Evolutionary conservation across 2,113 vertebrate genomes (phyloP), one percentile per base, ranked within the genome.

Genomic region (Saccopteryx bilineata): DNA sequence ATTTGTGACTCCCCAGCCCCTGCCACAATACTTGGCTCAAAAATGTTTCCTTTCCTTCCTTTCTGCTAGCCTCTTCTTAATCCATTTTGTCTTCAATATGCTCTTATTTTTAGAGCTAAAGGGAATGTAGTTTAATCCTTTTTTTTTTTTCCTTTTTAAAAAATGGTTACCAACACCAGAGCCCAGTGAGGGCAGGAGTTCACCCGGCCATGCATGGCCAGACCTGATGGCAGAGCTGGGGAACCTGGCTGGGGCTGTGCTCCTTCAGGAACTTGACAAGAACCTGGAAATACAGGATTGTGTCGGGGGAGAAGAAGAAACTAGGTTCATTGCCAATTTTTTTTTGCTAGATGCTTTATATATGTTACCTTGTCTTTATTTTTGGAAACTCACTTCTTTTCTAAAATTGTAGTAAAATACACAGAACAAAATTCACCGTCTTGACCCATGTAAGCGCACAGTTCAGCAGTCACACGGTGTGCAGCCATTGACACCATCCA

Each of bases 61-160:
- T 85, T 84, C 68, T 92, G 5, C 66, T 86, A 60, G 79, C 39
- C 14, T 85, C 6, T 63, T 94, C 66, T 56, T 91, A 83, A 71
- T 69, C 11, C 78, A 56, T 88, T 58, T 76, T 86, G 58, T 11
- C 28, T 58, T 82, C 31, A 33, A 0, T 52, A 15, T 61, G 15
- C 68, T 76, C 52, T n/a, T 71, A 72, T 17, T 93, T 96, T 90
- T 61, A 90, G n/a, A 94, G n/a, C 52, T 74, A 60, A 84, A 76
- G 26, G 13, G 17, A 78, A 33, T 78, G 18, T 82, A 78, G 28
- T 72, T 86, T 75, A 85, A 66, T 80, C 58, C 21, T 33, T 84
- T 48, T 75, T 33, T 58, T 1, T 33, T 14, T 19, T 85, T 3
- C 18, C 60, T 31, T 69, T 92, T 68, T 28, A 54, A 54, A 39